Conservation (phyloP, 2,113 vertebrate species). For the Pachycephala philippinensis region DNA sequence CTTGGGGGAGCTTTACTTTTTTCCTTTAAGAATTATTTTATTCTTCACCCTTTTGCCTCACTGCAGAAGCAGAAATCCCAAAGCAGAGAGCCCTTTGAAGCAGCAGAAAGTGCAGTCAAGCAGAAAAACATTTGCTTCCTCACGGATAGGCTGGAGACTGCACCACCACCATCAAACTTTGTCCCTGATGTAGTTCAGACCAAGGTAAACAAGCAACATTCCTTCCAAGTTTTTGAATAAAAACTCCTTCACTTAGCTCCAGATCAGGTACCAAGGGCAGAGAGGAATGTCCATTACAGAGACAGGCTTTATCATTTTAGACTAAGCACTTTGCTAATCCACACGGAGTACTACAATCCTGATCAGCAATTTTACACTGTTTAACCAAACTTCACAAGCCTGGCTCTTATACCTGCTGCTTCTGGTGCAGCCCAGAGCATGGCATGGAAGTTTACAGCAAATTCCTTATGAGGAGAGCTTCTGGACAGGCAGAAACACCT, state of each 20-base stretch:
- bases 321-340: not conserved
- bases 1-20: not conserved
- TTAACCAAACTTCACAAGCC: not conserved
- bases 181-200: not conserved
- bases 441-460: not conserved
- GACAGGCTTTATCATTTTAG: not conserved
- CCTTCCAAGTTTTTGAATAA: not conserved
- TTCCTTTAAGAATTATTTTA: not conserved
- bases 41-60: not conserved
- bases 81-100: not conserved
- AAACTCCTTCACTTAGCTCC: not conserved
- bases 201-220: conserved; percentile 18
- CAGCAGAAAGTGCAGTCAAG: not conserved
- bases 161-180: not conserved
- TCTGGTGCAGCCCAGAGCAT: not conserved
- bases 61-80: not conserved
- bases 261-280: not conserved
- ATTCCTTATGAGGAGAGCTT: not conserved
- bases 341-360: not conserved
- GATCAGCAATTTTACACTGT: not conserved
- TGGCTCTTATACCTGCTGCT: not conserved
- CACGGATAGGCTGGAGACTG: not conserved
- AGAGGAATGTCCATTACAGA: not conserved
- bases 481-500: not conserved
- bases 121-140: not conserved